phyloP scores from a whole-genome alignment of 2,797 vertebrate genomes.

The Rhabdophis nuchalis region DNA sequence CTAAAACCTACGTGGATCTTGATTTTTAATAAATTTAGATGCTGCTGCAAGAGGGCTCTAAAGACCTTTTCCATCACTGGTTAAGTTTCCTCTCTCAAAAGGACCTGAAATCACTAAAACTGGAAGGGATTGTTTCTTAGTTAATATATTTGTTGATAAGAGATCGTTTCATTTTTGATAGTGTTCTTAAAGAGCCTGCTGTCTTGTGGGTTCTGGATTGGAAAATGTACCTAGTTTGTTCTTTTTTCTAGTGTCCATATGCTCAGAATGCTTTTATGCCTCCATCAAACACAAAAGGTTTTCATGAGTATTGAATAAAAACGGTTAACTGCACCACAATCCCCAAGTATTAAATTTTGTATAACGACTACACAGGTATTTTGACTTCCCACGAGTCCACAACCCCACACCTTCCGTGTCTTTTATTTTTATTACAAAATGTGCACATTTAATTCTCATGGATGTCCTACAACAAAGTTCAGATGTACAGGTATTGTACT shows the following conservation, averaged over 20 bases:
- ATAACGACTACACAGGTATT: not conserved
- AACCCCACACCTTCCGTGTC: constrained; percentile 58
- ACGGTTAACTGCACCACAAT: not conserved
- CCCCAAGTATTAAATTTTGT: not conserved
- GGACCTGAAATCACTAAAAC: not conserved
- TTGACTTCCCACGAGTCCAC: not conserved
- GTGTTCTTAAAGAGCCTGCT: not conserved
- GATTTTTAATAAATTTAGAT: constrained; percentile 29
- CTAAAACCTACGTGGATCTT: constrained; percentile 11
- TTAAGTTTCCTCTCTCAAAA: not conserved
- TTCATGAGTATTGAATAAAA: not conserved
- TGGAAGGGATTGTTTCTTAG: not conserved
- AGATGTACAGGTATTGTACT: constrained; percentile 75
- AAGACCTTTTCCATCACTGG: not conserved
- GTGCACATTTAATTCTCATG: constrained; percentile 75
- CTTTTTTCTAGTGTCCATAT: not conserved
- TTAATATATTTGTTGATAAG: constrained; percentile 34
- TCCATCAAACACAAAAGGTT: not conserved
- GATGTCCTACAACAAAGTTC: constrained; percentile 69
- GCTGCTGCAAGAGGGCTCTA: not conserved
- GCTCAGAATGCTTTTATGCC: not conserved
- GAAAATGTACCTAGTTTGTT: constrained; percentile 16
- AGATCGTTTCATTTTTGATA: constrained; percentile 34
- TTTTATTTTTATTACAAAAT: constrained; percentile 76
- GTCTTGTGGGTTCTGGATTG: constrained; percentile 4